A percentile compares a stretch with the other conserved stretches of the same genome.
Conservation (phyloP, 2,797 vertebrate genomes). For the Otolemur crassicaudatus region DNA sequence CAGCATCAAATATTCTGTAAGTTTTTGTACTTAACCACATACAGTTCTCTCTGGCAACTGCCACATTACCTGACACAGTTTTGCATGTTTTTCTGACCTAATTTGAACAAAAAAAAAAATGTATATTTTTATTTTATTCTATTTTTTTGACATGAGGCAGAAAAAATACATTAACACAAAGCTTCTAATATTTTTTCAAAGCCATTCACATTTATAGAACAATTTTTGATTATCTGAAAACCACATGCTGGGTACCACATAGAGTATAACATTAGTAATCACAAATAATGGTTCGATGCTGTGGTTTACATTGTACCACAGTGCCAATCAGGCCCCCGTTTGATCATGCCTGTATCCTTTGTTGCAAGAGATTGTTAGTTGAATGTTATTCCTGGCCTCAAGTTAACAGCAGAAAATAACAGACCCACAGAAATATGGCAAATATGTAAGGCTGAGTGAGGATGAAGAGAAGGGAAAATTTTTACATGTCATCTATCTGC, state of each 20-base stretch:
- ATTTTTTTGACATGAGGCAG: neutral
- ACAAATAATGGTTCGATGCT: neutral
- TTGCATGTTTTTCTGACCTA: neutral
- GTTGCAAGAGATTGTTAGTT: neutral
- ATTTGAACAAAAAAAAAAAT: neutral
- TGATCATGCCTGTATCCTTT: neutral
- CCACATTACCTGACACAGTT: neutral
- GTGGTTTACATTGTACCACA: neutral
- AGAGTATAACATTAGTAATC: neutral
- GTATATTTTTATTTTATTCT: neutral
- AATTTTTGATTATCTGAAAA: neutral
- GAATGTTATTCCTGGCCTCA: neutral
- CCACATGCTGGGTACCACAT: neutral
- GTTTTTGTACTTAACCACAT: neutral
- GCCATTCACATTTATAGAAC: neutral
- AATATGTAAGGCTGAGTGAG: neutral
- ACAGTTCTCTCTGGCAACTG: neutral
- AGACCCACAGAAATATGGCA: neutral
- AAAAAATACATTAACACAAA: neutral
- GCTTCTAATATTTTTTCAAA: neutral
- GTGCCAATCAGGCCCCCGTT: neutral
- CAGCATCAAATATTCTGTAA: neutral
- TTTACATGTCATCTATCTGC: neutral
- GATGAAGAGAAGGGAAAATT: neutral
- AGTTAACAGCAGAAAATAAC: neutral